Conservation (phyloP, 2,113 vertebrate species). For the Phrynosoma blainvillii region DNA sequence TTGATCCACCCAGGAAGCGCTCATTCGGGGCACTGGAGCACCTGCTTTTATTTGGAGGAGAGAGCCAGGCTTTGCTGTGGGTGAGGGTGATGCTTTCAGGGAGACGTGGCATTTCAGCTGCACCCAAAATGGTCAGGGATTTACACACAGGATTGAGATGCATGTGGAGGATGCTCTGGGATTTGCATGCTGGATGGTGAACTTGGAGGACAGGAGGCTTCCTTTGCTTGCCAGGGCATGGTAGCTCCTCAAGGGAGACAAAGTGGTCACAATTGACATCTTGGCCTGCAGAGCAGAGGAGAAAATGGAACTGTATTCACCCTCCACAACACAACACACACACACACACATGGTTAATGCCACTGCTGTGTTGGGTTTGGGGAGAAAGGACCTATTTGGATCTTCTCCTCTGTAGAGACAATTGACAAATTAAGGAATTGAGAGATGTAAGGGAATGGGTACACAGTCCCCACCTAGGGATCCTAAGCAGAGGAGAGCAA, state of each 20-base stretch:
- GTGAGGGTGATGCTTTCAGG: not conserved
- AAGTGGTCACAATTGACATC: not conserved
- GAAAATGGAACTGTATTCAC: not conserved
- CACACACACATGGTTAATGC: too few relatives aligned
- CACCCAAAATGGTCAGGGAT: not conserved
- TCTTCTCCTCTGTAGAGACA: not conserved
- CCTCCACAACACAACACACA: too few relatives aligned
- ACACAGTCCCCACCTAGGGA: not conserved
- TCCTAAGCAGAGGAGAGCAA: too few relatives aligned
- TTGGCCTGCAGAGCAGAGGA: not conserved
- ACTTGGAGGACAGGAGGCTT: too few relatives aligned
- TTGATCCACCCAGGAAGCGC: not conserved
- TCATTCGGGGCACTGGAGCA: not conserved
- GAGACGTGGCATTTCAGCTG: not conserved
- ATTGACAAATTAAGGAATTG: not conserved
- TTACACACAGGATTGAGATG: not conserved
- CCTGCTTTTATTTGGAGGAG: conserved; percentile 3
- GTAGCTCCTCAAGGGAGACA: too few relatives aligned
- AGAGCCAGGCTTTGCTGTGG: not conserved
- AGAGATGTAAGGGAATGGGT: not conserved
- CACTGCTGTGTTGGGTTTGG: too few relatives aligned
- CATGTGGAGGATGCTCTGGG: not conserved
- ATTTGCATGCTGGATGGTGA: not conserved
- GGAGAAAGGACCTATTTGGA: not conserved
- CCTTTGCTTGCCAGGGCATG: not conserved